Conservation (phyloP, 2,797 vertebrate genomes). For the Hypotaenidia okinawae region DNA sequence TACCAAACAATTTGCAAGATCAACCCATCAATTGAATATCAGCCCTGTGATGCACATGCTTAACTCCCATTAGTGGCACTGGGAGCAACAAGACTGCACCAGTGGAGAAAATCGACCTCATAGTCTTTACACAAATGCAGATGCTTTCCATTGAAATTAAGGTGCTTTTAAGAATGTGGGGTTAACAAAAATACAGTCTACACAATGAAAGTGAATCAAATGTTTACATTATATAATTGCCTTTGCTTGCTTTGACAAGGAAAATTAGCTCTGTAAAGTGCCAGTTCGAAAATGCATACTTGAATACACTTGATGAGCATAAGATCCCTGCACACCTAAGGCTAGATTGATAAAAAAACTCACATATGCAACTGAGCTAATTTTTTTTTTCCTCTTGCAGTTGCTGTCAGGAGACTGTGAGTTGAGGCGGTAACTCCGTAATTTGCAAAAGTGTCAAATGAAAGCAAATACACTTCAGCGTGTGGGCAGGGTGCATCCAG, state of each 20-base stretch:
- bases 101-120: neutral
- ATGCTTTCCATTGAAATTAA: slow-evolving; percentile 46
- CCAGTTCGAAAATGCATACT: slow-evolving; percentile 34
- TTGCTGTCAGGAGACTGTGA: neutral
- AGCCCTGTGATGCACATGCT: slow-evolving; percentile 10
- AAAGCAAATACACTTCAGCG: neutral
- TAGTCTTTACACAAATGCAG: slow-evolving; percentile 26
- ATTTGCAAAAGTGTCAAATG: slow-evolving; percentile 44
- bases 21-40: slow-evolving; percentile 18
- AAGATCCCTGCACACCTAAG: slow-evolving; percentile 28
- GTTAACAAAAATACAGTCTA: slow-evolving; percentile 55
- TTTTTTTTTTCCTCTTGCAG: neutral
- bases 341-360: neutral
- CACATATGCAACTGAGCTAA: neutral
- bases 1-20: slow-evolving; percentile 35
- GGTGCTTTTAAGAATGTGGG: slow-evolving; percentile 27
- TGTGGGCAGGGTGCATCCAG: neutral
- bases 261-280: slow-evolving; percentile 54
- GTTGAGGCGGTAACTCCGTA: slow-evolving; percentile 28
- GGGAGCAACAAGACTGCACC: neutral
- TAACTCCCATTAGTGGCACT: slow-evolving; percentile 56
- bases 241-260: slow-evolving; percentile 57
- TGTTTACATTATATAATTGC: slow-evolving; percentile 71
- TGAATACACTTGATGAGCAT: slow-evolving; percentile 24
- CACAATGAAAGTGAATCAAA: slow-evolving; percentile 52